Conservation (phyloP, 2,888 invertebrate species). For the Zaprionus obscuricornis region DNA sequence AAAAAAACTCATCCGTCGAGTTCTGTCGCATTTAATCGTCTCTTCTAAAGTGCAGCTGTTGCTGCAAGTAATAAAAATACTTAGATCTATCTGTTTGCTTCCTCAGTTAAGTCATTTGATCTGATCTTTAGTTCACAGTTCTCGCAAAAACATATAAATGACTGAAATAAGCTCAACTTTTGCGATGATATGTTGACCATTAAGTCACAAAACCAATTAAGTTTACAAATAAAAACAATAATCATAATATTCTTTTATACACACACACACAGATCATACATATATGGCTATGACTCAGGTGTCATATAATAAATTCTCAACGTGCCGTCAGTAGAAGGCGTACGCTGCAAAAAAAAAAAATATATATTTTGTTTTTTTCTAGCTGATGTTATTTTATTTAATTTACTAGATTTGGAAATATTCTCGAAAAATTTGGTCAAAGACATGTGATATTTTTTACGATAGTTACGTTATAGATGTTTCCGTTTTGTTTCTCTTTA, state of each 20-base stretch:
- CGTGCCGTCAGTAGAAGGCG: slow-evolving; percentile 56
- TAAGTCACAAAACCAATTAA: slow-evolving; percentile 68
- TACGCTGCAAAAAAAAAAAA: slow-evolving; percentile 27
- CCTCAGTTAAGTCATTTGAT: slow-evolving; percentile 21
- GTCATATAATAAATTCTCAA: slow-evolving; percentile 64
- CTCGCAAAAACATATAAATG: background rate
- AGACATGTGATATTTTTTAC: background rate
- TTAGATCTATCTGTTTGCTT: slow-evolving; percentile 25
- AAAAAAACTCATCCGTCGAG: slow-evolving; percentile 28
- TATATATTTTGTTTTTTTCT: too few relatives aligned
- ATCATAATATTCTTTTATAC: too few relatives aligned
- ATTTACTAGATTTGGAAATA: slow-evolving; percentile 49
- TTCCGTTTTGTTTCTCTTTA: too few relatives aligned
- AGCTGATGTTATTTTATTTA: slow-evolving; percentile 27
- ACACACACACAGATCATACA: too few relatives aligned
- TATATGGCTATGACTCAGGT: slow-evolving; percentile 64
- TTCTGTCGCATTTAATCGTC: slow-evolving; percentile 29
- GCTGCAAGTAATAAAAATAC: background rate
- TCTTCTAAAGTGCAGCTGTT: slow-evolving; percentile 40
- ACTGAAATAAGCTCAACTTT: slow-evolving; percentile 1
- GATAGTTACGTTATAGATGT: slow-evolving; percentile 15
- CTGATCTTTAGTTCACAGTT: slow-evolving; percentile 35
- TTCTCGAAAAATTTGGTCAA: slow-evolving; percentile 26
- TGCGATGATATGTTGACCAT: slow-evolving; percentile 54
- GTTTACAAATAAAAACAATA: slow-evolving; percentile 27